Evolutionary conservation across 1,140 invertebrate genomes (phyloP).

Genomic region (Pseudomyrmex gracilis): DNA sequence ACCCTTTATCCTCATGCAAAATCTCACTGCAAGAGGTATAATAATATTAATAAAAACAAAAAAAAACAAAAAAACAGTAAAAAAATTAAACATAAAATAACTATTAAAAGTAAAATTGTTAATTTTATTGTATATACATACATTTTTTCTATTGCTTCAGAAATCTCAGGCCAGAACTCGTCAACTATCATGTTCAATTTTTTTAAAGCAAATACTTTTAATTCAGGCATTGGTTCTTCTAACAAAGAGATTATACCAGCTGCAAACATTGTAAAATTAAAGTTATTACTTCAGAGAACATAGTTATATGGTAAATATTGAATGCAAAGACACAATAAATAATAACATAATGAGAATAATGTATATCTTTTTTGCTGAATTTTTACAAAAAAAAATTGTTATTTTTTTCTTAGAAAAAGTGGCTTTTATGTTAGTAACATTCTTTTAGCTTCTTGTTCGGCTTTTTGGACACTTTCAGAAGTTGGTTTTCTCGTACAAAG

Average conservation of each 20-base stretch:
- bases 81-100: neutral
- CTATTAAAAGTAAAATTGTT: neutral
- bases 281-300: neutral
- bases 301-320: neutral
- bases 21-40: conserved; percentile 90
- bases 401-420: too few species aligned
- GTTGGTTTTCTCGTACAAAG: conserved; percentile 34
- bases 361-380: too few species aligned
- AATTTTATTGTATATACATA: conserved; percentile 82
- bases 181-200: conserved; percentile 97
- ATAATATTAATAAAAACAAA: neutral
- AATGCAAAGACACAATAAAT: neutral
- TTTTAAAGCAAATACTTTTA: conserved; percentile 96
- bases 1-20: conserved; percentile 96
- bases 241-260: conserved; percentile 98
- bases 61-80: conserved; percentile 4
- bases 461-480: conserved; percentile 19
- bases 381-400: too few species aligned
- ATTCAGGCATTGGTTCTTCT: conserved; percentile 96
- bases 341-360: neutral
- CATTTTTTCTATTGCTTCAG: conserved; percentile 99
- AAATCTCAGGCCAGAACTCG: conserved; percentile 99
- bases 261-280: conserved; percentile 81
- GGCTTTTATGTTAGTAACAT: neutral
- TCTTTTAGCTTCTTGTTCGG: neutral